Evolutionary conservation across 1,140 invertebrate species (phyloP), one percentile per base, ranked within the genome.

Genomic region (Orussus abietinus): DNA sequence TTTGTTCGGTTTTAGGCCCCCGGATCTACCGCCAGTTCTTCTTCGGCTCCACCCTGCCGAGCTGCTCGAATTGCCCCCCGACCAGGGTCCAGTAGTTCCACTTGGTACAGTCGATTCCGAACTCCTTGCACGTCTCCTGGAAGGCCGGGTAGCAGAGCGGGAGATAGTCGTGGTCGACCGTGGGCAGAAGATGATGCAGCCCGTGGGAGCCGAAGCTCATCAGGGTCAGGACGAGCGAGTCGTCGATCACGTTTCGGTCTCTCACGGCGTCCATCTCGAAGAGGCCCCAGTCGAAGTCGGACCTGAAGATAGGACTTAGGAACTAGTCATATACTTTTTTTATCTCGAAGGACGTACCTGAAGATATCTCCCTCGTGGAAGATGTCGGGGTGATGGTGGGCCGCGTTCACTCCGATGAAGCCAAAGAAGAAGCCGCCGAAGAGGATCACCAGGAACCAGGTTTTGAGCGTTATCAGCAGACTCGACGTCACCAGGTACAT

Each of bases 161-260:
- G 13, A 92, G 64, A 34, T 82, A 77, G 0, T 77, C 80, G 53
- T 90, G 87, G 57, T 91, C 88, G 10, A 92, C 55, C 0, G 86
- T 88, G 0, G 89, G 89, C 49, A 92, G 81, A 1, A 92, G 68
- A 72, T 92, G 89, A 59, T 92, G 89, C 1, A 91, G 66, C 1
- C 73, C 70, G 61, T 92, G 90, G 22, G 85, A 80, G 5, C 88
- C 89, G 49, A 88, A 92, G 45, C 80, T 77, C 0, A 81, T 83
- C 17, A 90, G 51, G 1, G 79, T 78, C 20, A 86, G 64, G 50
- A 88, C 83, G 17, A 81, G 65, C n/a, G 75, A 82, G 1, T 78
- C 75, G 14, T 81, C 83, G n/a, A 89, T 74, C 29, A 88, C 81
- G 3, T 74, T 67, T 38, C 85, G 77, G 51, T 88, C 87, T 46